Evolutionary conservation across 2,888 invertebrate species (phyloP).

Genomic region (Hirtodrosophila trivittata): DNA sequence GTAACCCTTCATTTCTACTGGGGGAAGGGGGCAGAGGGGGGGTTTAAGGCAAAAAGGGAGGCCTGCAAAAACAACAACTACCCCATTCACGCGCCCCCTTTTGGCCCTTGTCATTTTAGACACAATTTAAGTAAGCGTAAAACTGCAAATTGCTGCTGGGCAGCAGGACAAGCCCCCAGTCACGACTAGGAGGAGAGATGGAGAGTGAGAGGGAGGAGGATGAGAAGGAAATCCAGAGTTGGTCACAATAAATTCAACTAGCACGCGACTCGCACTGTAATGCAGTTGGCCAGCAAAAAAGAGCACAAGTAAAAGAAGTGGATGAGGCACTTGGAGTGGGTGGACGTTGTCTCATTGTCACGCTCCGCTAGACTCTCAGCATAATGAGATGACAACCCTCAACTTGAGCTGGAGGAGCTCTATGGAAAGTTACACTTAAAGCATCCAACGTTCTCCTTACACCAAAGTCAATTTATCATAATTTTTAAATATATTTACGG

Average conservation of each 20-base stretch:
- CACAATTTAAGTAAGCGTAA: constrained; percentile 79
- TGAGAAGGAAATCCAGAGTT: constrained; percentile 8
- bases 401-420: constrained; percentile 27
- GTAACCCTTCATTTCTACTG: constrained; percentile 43
- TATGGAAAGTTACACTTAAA: constrained; percentile 28
- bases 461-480: constrained; percentile 62
- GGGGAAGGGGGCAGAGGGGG: not conserved
- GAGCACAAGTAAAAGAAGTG: constrained; percentile 7
- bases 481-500: constrained; percentile 61
- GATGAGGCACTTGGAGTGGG: constrained; percentile 5
- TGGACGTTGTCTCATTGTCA: constrained; percentile 70
- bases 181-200: not conserved
- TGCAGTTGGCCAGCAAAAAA: constrained; percentile 46
- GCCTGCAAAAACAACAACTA: constrained; percentile 40
- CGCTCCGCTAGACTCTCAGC: constrained; percentile 65
- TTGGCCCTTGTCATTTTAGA: constrained; percentile 70
- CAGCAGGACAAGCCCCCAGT: constrained; percentile 19
- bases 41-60: not conserved
- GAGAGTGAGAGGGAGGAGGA: constrained; percentile 1
- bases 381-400: constrained; percentile 69
- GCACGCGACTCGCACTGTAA: constrained; percentile 60
- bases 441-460: constrained; percentile 20
- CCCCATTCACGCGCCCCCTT: constrained; percentile 32
- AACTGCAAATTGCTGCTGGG: constrained; percentile 77
- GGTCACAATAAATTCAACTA: constrained; percentile 64